phyloP scores from a whole-genome alignment of 1,140 invertebrate species.

The Tribolium madens region DNA sequence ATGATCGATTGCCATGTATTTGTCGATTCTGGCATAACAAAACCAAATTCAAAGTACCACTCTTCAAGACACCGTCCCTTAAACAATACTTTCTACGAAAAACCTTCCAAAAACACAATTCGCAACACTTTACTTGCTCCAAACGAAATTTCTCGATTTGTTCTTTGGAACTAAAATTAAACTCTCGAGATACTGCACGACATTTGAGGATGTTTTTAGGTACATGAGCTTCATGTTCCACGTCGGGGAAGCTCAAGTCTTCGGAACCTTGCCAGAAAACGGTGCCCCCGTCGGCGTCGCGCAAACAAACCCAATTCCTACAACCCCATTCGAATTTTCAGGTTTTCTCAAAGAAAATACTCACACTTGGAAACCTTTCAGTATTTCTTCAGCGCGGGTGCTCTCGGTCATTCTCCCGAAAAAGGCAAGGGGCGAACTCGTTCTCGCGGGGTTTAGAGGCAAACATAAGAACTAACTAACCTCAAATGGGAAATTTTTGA shows the following conservation, averaged over 20 bases:
- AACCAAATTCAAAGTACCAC: conserved; percentile 99
- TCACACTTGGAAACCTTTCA: conserved; percentile 73
- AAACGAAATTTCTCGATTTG: conserved; percentile 96
- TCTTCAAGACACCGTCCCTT: conserved; percentile 90
- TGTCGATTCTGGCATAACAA: conserved; percentile 98
- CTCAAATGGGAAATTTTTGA: background rate
- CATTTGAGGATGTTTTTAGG: conserved; percentile 97
- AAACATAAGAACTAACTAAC: background rate
- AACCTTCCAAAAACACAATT: conserved; percentile 39
- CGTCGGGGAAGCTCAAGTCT: conserved; percentile 91
- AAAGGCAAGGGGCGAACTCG: conserved; percentile 2
- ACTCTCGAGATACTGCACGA: conserved; percentile 94
- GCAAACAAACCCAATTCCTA: conserved; percentile 98
- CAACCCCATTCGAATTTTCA: conserved; percentile 8
- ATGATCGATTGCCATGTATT: conserved; percentile 99
- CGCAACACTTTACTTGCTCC: conserved; percentile 88
- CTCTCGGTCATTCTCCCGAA: conserved; percentile 60
- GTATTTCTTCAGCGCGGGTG: conserved; percentile 66
- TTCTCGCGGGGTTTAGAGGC: background rate
- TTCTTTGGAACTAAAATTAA: conserved; percentile 98
- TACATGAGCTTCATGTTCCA: conserved; percentile 96
- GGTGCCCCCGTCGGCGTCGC: conserved; percentile 96
- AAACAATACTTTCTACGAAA: conserved; percentile 77
- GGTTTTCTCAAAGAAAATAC: conserved; percentile 34
- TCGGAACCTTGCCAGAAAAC: conserved; percentile 98